These are phyloP conservation scores for Anoncus sp. DNA, from an alignment of 2,888 invertebrate species.

Conservation along the genomic window DNA sequence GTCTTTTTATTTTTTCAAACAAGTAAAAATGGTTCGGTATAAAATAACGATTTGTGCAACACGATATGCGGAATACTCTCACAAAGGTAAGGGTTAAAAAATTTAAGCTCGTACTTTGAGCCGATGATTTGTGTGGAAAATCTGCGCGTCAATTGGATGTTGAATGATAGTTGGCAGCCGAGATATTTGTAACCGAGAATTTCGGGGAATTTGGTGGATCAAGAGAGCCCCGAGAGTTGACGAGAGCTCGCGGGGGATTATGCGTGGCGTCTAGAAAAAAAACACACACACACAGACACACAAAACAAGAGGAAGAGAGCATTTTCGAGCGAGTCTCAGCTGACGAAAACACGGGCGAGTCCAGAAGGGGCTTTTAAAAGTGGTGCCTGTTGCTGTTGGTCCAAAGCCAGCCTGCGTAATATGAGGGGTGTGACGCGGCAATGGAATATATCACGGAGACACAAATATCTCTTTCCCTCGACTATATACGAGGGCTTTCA, in stretches of 20 bases:
- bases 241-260: conserved; percentile 50
- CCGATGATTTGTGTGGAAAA: not conserved
- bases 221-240: conserved; percentile 8
- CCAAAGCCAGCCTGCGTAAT: conserved; percentile 70
- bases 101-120: not conserved
- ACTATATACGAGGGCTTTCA: conserved; percentile 8
- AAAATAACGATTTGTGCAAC: not conserved
- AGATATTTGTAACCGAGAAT: conserved; percentile 17
- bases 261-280: conserved; percentile 3
- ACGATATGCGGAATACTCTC: not conserved
- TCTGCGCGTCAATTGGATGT: not conserved
- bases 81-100: not conserved
- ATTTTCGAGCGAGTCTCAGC: conserved; percentile 62
- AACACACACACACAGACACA: no score
- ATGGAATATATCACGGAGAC: conserved; percentile 51
- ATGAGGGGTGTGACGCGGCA: conserved; percentile 43
- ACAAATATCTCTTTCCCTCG: conserved; percentile 69
- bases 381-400: conserved; percentile 74
- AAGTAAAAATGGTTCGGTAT: not conserved
- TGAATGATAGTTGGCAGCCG: not conserved
- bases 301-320: conserved; percentile 52
- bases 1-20: no score
- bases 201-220: conserved; percentile 40
- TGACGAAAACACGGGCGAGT: not conserved
- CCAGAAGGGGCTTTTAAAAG: conserved; percentile 68